phyloP scores from a whole-genome alignment of 1,140 invertebrate genomes.

The Philopotamus ludificatus region DNA sequence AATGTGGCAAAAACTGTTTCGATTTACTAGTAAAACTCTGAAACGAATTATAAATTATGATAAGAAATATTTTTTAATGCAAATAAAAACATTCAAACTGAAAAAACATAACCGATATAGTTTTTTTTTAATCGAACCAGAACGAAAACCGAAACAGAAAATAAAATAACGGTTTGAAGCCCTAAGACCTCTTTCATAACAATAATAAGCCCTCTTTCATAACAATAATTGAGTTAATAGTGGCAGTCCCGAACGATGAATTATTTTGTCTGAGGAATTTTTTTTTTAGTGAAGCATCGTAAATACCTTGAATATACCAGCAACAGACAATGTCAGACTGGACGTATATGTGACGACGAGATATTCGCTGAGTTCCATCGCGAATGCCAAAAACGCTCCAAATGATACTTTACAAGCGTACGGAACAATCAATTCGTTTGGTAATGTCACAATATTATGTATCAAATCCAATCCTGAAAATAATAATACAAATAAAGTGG shows the following conservation, averaged over 20 bases:
- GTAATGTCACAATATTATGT: slow-evolving; percentile 40
- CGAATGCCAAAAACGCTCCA: slow-evolving; percentile 88
- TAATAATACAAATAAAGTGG: slow-evolving; percentile 9
- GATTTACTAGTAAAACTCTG: too few relatives aligned
- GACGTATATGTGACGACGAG: slow-evolving; percentile 92
- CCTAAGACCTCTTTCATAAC: too few relatives aligned
- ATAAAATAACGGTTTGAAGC: too few relatives aligned
- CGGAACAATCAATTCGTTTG: slow-evolving; percentile 44
- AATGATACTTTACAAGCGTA: slow-evolving; percentile 56
- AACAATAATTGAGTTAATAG: too few relatives aligned
- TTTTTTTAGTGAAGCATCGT: neutral
- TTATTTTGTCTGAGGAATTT: slow-evolving; percentile 2
- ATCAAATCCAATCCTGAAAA: slow-evolving; percentile 44
- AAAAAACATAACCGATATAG: too few relatives aligned
- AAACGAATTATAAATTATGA: too few relatives aligned
- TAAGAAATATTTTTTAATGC: too few relatives aligned
- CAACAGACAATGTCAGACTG: slow-evolving; percentile 92
- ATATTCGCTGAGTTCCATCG: slow-evolving; percentile 95
- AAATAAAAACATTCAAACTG: too few relatives aligned
- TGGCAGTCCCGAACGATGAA: neutral
- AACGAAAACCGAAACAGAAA: too few relatives aligned
- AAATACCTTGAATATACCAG: slow-evolving; percentile 92
- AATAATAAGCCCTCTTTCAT: too few relatives aligned
- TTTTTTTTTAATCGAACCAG: too few relatives aligned
- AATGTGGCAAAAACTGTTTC: too few relatives aligned